phyloP scores from a whole-genome alignment of 2,888 invertebrate species.

The Phortica okadai region DNA sequence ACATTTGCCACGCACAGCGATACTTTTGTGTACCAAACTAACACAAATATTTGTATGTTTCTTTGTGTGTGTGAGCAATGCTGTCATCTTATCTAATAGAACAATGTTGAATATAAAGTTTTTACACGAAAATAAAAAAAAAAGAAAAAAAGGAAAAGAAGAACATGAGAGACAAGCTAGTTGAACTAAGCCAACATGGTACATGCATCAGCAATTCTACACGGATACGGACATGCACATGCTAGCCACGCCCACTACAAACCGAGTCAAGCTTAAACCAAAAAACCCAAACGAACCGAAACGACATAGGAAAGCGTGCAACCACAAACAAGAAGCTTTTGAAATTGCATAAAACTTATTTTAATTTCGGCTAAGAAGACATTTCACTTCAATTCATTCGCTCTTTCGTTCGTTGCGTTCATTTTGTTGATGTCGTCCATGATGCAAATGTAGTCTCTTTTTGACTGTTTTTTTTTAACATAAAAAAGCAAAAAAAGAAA shows the following conservation, averaged over 20 bases:
- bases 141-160: not conserved
- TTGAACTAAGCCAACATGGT: not conserved
- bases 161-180: not conserved
- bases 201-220: conserved; percentile 9
- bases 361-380: conserved; percentile 31
- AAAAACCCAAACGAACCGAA: conserved; percentile 10
- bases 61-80: not conserved
- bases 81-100: conserved; percentile 9
- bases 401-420: not conserved
- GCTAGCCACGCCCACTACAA: conserved; percentile 7
- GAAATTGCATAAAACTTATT: conserved; percentile 31
- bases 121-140: not conserved
- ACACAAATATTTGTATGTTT: too few species aligned
- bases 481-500: too few species aligned
- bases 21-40: not conserved
- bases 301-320: not conserved
- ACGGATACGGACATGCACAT: not conserved
- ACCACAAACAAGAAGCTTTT: conserved; percentile 24
- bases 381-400: not conserved
- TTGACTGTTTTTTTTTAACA: conserved; percentile 13
- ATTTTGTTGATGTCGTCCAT: not conserved
- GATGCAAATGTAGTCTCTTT: conserved; percentile 13
- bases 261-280: conserved; percentile 7
- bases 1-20: conserved; percentile 18
- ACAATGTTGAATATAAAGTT: conserved; percentile 3